These are phyloP conservation scores for Siphamia tubifer DNA, from an alignment of 2,113 vertebrate genomes.

Conservation along the genomic window DNA sequence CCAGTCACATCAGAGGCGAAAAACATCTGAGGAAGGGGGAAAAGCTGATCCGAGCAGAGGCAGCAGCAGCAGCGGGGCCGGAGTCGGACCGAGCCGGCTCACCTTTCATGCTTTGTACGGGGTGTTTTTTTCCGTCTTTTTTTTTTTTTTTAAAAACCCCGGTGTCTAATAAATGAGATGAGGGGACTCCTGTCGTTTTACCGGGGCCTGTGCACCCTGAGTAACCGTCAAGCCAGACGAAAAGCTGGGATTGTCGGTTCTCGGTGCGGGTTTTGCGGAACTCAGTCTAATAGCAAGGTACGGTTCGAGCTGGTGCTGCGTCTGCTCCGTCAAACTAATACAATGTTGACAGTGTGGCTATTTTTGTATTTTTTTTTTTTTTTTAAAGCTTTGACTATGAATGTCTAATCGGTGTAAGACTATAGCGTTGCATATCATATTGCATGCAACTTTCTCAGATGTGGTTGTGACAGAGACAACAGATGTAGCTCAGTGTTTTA, in stretches of 20 bases:
- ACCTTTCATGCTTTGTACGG: not conserved
- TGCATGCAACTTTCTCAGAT: conserved; percentile 30
- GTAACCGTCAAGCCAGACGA: conserved; percentile 56
- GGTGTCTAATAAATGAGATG: conserved; percentile 55
- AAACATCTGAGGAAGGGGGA: not conserved
- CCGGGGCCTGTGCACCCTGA: conserved; percentile 59
- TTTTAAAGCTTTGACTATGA: not conserved
- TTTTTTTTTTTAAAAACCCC: not conserved
- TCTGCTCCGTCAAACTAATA: conserved; percentile 2
- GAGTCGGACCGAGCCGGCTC: conserved; percentile 64
- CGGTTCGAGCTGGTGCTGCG: conserved; percentile 27
- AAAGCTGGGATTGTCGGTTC: conserved; percentile 55
- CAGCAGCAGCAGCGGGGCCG: conserved; percentile 34
- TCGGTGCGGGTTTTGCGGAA: conserved; percentile 73
- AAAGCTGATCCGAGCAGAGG: conserved; percentile 9
- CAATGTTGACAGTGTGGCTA: not conserved
- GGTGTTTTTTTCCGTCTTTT: not conserved
- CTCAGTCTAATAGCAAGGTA: conserved; percentile 69
- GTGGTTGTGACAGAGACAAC: conserved; percentile 1
- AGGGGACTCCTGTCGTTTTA: conserved; percentile 55
- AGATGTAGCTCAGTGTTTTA: conserved; percentile 7
- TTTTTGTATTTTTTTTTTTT: too few relatives aligned
- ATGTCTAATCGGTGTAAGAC: not conserved
- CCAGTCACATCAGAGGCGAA: conserved; percentile 40
- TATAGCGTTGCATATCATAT: not conserved